Percentiles rank a stretch among this genome's conserved stretches.
Conservation (phyloP, 2,888 invertebrate species). For the Diarsia mendica region DNA sequence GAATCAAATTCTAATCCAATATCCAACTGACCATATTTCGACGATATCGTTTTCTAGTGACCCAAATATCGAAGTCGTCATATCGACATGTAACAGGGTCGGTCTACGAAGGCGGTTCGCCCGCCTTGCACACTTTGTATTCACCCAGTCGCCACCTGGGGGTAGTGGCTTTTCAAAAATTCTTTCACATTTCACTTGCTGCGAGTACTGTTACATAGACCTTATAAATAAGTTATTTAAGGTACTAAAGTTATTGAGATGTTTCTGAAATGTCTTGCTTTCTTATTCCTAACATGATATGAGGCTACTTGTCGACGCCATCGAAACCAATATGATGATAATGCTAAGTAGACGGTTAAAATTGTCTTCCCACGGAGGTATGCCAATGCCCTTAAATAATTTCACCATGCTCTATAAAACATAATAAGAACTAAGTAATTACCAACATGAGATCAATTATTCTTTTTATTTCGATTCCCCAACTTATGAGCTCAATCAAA, state of each 20-base stretch:
- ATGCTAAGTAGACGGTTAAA: neutral
- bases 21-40: neutral
- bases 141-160: slow-evolving; percentile 86
- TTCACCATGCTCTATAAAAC: neutral
- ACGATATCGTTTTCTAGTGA: slow-evolving; percentile 12
- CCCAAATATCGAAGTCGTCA: slow-evolving; percentile 39
- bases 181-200: slow-evolving; percentile 78
- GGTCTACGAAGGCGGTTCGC: slow-evolving; percentile 71
- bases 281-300: too few relatives aligned
- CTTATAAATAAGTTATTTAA: slow-evolving; percentile 48
- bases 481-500: neutral
- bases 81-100: slow-evolving; percentile 74
- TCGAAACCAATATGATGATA: neutral
- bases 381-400: neutral
- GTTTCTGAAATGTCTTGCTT: neutral
- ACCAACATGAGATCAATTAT: neutral
- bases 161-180: slow-evolving; percentile 82
- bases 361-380: neutral
- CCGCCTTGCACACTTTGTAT: slow-evolving; percentile 87
- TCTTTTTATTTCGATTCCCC: neutral
- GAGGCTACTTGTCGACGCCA: neutral
- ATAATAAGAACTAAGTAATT: neutral
- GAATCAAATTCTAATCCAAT: neutral
- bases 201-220: slow-evolving; percentile 68
- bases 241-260: slow-evolving; percentile 16